Evolutionary conservation across 1,140 invertebrate genomes (phyloP).

Genomic region (Caenorhabditis tropicalis): DNA sequence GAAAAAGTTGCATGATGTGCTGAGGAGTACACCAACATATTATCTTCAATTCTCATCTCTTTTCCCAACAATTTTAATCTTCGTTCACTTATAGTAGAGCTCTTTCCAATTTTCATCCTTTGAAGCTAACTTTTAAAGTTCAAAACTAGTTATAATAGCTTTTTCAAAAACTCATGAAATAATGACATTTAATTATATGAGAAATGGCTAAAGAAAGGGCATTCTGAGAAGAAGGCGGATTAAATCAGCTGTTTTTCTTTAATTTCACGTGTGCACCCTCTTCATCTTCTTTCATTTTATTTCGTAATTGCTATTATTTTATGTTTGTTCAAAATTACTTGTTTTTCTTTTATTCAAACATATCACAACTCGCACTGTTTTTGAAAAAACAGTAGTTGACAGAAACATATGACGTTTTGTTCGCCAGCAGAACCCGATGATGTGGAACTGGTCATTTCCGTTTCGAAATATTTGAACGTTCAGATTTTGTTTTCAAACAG

Average conservation of each 20-base stretch:
- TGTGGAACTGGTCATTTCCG: not conserved
- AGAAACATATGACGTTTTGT: not conserved
- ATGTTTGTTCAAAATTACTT: not conserved
- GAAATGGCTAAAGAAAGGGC: not conserved
- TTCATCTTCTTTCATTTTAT: not conserved
- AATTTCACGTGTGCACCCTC: not conserved
- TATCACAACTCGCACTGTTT: not conserved
- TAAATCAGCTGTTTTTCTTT: not conserved
- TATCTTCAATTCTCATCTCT: constrained; percentile 15
- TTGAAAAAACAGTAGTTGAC: not conserved
- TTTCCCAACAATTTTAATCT: not conserved
- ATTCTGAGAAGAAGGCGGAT: not conserved
- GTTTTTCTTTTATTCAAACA: not conserved
- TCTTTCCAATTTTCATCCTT: not conserved
- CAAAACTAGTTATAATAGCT: not conserved
- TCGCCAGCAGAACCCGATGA: not conserved
- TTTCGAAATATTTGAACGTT: not conserved
- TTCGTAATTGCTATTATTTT: not conserved
- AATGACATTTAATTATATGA: too few species aligned
- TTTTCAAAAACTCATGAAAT: not conserved
- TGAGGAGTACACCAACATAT: not conserved
- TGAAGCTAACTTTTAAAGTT: not conserved
- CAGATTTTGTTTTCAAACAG: not conserved
- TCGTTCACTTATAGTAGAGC: not conserved
- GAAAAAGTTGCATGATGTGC: constrained; percentile 11